Evolutionary conservation across 2,113 vertebrate species (phyloP), one percentile per base, ranked within the genome.

Genomic region (Herpetotheres cachinnans): DNA sequence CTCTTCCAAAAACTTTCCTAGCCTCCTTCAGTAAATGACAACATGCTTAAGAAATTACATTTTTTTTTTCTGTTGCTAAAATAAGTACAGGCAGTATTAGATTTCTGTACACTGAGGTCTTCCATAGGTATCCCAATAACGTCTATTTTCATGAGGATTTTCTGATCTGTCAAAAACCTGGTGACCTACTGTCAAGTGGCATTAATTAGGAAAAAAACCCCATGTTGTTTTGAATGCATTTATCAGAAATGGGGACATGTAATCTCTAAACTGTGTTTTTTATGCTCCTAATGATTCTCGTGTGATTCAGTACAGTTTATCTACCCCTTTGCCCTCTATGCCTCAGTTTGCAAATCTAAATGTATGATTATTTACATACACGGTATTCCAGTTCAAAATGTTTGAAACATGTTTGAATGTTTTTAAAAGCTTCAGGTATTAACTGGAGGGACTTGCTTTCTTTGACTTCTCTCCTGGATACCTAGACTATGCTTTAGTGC

Each of bases 141-240:
- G 72, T 18, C 15, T 54, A 8, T 62, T 77, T 86, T 85, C 12
- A 30, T 27, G 13, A 84, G 13, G 25, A 47, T 69, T 88, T 84
- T 82, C 27, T 72, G 46, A 63, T 91, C 38, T 38, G 13, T 49
- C 25, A 36, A 72, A 92, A 95, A 69, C 2, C 18, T 79, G 26
- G 26, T 65, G 16, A 36, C 13, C 6, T 79, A 19, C 10, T 72
- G 18, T 50, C 32, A 69, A 61, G 5, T 42, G 26, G 6, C 13
- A 78, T 54, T 81, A 65, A 49, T 62, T 55, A 77, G 63, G 49
- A 16, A 80, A 84, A 86, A 34, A 0, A 0, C 0, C 2, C 3
- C 3, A 8, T 1, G 0, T 32, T 0, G 2, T 63, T 89, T 66
- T 87, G 47, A 72, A 61, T 20, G 10, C 6, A 24, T 50, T 69